A percentile compares a stretch with the other conserved stretches of the same genome.
phyloP scores from a whole-genome alignment of 2,113 vertebrate genomes.

The Dipodomys stephensi region DNA sequence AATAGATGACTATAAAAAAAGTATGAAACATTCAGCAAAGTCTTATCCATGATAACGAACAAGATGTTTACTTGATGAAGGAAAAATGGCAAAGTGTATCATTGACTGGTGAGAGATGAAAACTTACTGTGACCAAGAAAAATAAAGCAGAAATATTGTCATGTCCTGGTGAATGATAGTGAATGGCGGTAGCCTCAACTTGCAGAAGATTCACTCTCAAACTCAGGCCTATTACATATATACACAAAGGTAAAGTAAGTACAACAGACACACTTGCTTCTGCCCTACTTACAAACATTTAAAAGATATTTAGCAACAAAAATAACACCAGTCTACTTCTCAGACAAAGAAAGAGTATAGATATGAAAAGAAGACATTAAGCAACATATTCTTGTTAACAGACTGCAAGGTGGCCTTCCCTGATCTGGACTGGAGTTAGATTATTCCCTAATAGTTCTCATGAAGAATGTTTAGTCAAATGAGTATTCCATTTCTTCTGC shows the following conservation, averaged over 20 bases:
- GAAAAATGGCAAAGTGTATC: not conserved
- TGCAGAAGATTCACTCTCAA: no score
- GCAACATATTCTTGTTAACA: no score
- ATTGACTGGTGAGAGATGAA: no score
- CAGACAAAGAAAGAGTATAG: no score
- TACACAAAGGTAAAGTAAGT: not conserved
- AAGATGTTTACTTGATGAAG: rapidly evolving
- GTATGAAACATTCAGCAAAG: not conserved
- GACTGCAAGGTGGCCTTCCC: not conserved
- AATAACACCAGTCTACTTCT: no score
- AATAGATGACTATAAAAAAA: not conserved
- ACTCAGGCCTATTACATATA: no score
- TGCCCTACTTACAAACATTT: no score
- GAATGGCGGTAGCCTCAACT: not conserved
- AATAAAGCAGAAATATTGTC: not conserved
- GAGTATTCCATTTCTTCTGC: not conserved
- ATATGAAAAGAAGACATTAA: no score
- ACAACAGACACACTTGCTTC: not conserved
- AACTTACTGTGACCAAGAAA: not conserved
- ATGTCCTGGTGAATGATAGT: not conserved
- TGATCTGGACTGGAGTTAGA: not conserved
- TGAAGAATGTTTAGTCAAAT: not conserved
- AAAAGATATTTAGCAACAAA: no score
- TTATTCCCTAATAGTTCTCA: not conserved
- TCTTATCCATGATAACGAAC: not conserved